A percentile compares a stretch with the other conserved stretches of the same genome.
Conservation (phyloP, 2,888 invertebrate species). For the Timandra comae region DNA sequence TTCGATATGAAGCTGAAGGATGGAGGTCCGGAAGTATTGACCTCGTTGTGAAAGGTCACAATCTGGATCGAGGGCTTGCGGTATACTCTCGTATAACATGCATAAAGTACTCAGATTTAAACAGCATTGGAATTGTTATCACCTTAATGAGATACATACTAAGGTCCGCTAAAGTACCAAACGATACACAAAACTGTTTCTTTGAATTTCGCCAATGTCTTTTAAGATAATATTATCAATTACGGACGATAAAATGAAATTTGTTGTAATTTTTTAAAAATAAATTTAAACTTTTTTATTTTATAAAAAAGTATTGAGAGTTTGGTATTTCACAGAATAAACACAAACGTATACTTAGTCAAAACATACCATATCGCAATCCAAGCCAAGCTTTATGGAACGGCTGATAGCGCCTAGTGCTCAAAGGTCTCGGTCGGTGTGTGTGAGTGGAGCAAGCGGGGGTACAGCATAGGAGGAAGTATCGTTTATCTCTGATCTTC, state of each 20-base stretch:
- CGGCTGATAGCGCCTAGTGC: conserved; percentile 55
- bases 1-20: conserved; percentile 18
- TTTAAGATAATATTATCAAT: no score
- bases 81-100: conserved; percentile 2
- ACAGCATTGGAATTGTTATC: no score
- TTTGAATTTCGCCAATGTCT: no score
- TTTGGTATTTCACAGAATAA: no score
- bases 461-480: conserved; percentile 56
- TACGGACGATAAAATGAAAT: no score
- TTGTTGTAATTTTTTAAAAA: no score
- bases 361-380: conserved; percentile 56
- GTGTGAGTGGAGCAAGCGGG: conserved; percentile 41
- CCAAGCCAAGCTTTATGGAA: conserved; percentile 66
- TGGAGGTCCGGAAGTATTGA: conserved; percentile 33
- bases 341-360: no score
- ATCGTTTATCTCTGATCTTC: conserved; percentile 64
- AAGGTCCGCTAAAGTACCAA: no score
- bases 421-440: conserved; percentile 37
- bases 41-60: conserved; percentile 47
- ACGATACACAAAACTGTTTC: no score
- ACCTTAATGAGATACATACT: no score
- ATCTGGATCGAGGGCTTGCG: conserved; percentile 19
- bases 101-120: conserved; percentile 1
- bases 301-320: no score
- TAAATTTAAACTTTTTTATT: no score